Base-by-base conservation (phyloP, 2,797 vertebrate genomes). In the Centroberyx gerrardi region DNA sequence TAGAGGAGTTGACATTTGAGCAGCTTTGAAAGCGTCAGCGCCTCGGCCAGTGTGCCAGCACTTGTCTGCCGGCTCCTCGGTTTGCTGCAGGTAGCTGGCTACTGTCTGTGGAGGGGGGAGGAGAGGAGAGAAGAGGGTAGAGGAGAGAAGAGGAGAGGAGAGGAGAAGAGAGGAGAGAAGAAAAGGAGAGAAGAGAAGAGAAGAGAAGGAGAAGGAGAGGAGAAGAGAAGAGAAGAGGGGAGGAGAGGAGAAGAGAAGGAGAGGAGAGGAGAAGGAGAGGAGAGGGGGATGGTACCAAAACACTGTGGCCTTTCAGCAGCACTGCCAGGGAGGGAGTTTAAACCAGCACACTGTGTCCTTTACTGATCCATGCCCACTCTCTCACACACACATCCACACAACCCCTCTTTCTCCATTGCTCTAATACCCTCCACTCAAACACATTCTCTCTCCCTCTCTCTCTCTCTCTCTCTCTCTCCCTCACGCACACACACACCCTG, bases 341-440 rank as follows among this genome's bases (percentile, higher is more conserved):
- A 90, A 91, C 81, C 83, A 69, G 91, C 87, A 92, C 90, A 91
- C 88, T 80, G 86, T 93, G 93, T 94, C 89, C 90, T 89, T 88
- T 86, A 82, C 78, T 82, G 72, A 75, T 82, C 73, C 83, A 49
- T 72, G 84, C 86, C 78, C 80, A 75, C 79, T 84, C 80, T 60
- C 68, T 78, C 38, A 40, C 53, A 29, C 58, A 67, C 64, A 62
- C 18, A 54, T 18, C 44, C 81, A 81, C 84, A 87, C 84, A 89
- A 60, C 75, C 85, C 68, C 60, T 82, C 81, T 86, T 80, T 89
- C 81, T 87, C 65, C 6, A 58, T 77, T 75, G 74, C 83, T 84
- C 48, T 74, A 78, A 80, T 80, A 69, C 75, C 61, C 67, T 68
- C 56, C 61, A 49, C 22, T 53, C 33, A 52, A 73, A 75, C 64